Evolutionary conservation across 2,797 vertebrate species (phyloP), one percentile per base, ranked within the genome.

Genomic region (Knipowitschia caucasica): DNA sequence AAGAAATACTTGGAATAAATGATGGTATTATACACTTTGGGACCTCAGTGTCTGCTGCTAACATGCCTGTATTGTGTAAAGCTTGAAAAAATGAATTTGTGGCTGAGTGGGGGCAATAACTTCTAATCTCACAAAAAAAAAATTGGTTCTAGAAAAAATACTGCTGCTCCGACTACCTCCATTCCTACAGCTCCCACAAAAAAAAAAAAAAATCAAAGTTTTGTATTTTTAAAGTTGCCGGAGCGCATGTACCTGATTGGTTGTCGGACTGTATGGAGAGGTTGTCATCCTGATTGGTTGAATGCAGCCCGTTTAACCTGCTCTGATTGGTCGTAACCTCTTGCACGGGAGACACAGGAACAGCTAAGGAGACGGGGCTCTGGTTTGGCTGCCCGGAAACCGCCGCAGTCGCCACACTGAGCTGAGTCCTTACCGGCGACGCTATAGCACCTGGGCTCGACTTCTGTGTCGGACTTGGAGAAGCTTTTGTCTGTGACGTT

Each of bases 251-350:
- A 90, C 89, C 90, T 80, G 89, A 90, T 51, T 89, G 90, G 78
- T 87, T 89, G 84, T 89, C 89, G 0, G 88, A 85, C 59, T 85
- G 88, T 0, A 74, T 78, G 0, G 88, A 88, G 75, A 83, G 77
- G 78, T 86, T 84, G 66, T 88, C 87, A 26, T 87, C 88, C 67
- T 80, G 78, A 44, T 58, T 45, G 25, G 59, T 58, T 0, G 71
- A 55, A 12, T 67, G 71, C 29, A 64, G 42, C 30, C 82, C 83
- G 1, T 55, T 38, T 1, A 71, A 64, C 26, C 59, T 43, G 40
- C 40, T 35, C 26, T 27, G 7, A 29, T 33, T 49, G 18, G 46
- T 7, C 45, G 45, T 21, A 11, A 25, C 52, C 24, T 69, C 39
- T 40, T 24, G 26, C 20, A 56, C 45, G 4, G 35, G 43, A 5